Evolutionary conservation across 1,140 invertebrate species (phyloP).

Genomic region (Helicoverpa armigera): DNA sequence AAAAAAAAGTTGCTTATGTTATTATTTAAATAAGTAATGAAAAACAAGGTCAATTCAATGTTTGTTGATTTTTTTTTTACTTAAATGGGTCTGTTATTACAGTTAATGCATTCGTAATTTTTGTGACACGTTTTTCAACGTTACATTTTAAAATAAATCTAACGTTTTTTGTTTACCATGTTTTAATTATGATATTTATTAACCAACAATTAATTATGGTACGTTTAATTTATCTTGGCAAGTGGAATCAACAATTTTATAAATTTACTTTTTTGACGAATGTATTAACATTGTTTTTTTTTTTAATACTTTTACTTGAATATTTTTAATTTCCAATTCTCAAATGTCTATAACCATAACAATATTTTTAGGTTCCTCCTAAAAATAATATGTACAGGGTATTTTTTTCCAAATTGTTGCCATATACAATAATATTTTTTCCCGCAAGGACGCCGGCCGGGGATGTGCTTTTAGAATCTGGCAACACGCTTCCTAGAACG

Average conservation of each 20-base stretch:
- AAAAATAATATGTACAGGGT: conserved; percentile 35
- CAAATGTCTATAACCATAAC: not conserved
- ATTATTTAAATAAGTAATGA: no score
- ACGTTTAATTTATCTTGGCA: no score
- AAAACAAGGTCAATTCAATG: no score
- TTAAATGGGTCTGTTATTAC: not conserved
- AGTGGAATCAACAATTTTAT: no score
- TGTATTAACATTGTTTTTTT: conserved; percentile 1
- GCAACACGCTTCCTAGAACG: conserved; percentile 69
- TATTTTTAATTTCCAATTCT: no score
- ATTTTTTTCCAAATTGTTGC: conserved; percentile 33
- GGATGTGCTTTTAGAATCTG: conserved; percentile 79
- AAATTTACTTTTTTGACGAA: not conserved
- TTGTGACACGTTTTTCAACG: no score
- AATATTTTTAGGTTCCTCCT: conserved; percentile 19
- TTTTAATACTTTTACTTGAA: not conserved
- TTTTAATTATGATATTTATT: no score
- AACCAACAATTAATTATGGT: no score
- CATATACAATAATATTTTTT: conserved; percentile 57
- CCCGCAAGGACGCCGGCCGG: conserved; percentile 76
- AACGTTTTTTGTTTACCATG: no score
- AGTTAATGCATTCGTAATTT: no score
- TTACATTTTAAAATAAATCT: no score
- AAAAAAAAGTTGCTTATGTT: no score
- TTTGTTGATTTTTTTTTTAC: not conserved